Evolutionary conservation across 2,797 vertebrate genomes (phyloP).

Genomic region (Betta splendens): DNA sequence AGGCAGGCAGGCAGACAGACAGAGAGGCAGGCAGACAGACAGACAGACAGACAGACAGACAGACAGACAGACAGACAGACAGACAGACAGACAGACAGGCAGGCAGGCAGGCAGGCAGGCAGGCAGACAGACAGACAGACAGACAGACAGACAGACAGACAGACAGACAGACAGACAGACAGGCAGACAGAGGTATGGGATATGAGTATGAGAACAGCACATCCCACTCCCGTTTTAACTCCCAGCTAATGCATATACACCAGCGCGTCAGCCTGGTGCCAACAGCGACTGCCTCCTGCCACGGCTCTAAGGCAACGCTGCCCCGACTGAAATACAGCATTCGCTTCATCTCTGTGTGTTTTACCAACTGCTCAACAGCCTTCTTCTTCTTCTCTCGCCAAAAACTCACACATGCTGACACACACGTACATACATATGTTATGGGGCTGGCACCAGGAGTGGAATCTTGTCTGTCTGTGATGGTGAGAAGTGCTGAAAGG

Average conservation of each 20-base stretch:
- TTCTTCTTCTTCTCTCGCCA: conserved; percentile 32
- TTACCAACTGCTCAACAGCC: conserved; percentile 29
- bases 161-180: conserved; percentile 41
- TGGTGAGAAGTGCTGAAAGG: conserved; percentile 51
- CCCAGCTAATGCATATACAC: conserved; percentile 54
- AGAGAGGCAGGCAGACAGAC: too few species aligned
- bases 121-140: too few species aligned
- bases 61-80: too few species aligned
- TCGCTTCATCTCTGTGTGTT: conserved; percentile 64
- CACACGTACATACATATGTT: conserved; percentile 19
- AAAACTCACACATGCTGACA: conserved; percentile 38
- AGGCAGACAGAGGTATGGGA: conserved; percentile 54
- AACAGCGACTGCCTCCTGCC: conserved; percentile 54
- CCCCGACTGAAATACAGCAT: conserved; percentile 51
- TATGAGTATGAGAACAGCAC: conserved; percentile 70
- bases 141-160: too few species aligned
- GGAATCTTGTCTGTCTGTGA: conserved; percentile 55
- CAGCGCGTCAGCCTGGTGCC: conserved; percentile 37
- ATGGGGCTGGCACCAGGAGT: conserved; percentile 40
- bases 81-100: too few species aligned
- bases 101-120: too few species aligned
- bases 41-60: too few species aligned
- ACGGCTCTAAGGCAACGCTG: conserved; percentile 27
- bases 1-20: too few species aligned
- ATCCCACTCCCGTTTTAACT: conserved; percentile 70